Evolutionary conservation across 1,140 invertebrate species (phyloP).

Genomic region (Rhopalosiphum padi): DNA sequence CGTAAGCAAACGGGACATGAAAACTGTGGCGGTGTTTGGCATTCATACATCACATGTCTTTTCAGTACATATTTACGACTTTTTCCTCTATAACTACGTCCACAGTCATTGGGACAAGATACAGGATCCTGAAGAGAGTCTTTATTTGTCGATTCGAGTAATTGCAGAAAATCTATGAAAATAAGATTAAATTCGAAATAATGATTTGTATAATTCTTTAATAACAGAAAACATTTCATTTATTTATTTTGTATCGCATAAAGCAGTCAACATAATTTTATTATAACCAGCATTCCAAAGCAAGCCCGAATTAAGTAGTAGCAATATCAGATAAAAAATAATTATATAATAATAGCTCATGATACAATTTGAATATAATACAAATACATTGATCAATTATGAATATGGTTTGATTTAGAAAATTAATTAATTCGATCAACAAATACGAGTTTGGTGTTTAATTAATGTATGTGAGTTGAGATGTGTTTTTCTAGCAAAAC

Average conservation of each 20-base stretch:
- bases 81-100: constrained; percentile 60
- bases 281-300: constrained; percentile 36
- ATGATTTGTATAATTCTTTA: not conserved
- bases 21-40: constrained; percentile 65
- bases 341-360: not conserved
- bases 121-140: constrained; percentile 42
- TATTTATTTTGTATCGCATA: not conserved
- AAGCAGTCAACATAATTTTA: not conserved
- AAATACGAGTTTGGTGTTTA: constrained; percentile 37
- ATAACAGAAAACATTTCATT: not conserved
- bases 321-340: not conserved
- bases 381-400: not conserved
- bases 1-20: constrained; percentile 59
- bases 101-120: constrained; percentile 55
- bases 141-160: constrained; percentile 31
- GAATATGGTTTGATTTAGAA: not conserved
- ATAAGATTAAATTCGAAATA: constrained; percentile 23
- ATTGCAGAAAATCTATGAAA: constrained; percentile 40
- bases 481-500: constrained; percentile 54
- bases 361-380: not conserved
- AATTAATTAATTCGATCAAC: not conserved
- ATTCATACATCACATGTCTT: constrained; percentile 70
- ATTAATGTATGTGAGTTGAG: constrained; percentile 53
- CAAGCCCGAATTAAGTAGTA: not conserved
- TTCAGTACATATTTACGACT: constrained; percentile 60